Percentiles rank a stretch among this genome's conserved stretches.
phyloP scores from a whole-genome alignment of 2,797 vertebrate genomes.

The Siniperca undulata region DNA sequence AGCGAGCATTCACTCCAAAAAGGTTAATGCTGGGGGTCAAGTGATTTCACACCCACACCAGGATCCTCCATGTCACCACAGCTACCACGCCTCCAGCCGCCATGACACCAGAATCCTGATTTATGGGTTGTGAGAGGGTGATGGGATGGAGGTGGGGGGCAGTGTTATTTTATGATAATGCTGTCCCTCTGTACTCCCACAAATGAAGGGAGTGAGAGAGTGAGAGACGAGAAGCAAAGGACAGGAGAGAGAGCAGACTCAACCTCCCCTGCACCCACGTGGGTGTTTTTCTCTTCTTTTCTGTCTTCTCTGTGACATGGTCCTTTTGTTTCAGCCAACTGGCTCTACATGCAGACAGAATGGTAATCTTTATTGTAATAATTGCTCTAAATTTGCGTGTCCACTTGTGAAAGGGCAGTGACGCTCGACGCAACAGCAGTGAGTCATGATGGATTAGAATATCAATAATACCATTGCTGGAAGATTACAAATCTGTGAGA shows the following conservation, averaged over 20 bases:
- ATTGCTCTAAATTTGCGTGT: constrained; percentile 68
- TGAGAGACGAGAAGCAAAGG: constrained; percentile 53
- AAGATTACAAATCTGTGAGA: constrained; percentile 58
- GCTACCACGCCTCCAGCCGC: constrained; percentile 93
- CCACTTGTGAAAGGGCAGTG: constrained; percentile 62
- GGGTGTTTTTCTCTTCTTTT: constrained; percentile 44
- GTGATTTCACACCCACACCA: constrained; percentile 98
- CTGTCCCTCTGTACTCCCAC: constrained; percentile 81
- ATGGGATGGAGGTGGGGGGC: constrained; percentile 74
- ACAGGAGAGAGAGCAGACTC: constrained; percentile 58
- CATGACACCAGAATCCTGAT: constrained; percentile 98
- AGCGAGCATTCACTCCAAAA: constrained; percentile 94
- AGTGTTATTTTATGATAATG: constrained; percentile 96
- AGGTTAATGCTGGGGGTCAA: constrained; percentile 99
- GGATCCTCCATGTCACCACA: constrained; percentile 92
- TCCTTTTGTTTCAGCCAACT: constrained; percentile 72
- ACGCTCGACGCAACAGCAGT: constrained; percentile 29
- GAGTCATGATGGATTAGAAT: constrained; percentile 62
- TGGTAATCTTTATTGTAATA: constrained; percentile 66
- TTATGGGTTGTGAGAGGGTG: constrained; percentile 91
- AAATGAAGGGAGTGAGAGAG: constrained; percentile 69
- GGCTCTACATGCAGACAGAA: constrained; percentile 55
- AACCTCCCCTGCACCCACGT: constrained; percentile 55
- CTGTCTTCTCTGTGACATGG: constrained; percentile 55
- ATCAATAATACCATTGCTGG: constrained; percentile 57